Evolutionary conservation across 1,140 invertebrate genomes (phyloP), one percentile per base, ranked within the genome.

Genomic region (Babylonia areolata): DNA sequence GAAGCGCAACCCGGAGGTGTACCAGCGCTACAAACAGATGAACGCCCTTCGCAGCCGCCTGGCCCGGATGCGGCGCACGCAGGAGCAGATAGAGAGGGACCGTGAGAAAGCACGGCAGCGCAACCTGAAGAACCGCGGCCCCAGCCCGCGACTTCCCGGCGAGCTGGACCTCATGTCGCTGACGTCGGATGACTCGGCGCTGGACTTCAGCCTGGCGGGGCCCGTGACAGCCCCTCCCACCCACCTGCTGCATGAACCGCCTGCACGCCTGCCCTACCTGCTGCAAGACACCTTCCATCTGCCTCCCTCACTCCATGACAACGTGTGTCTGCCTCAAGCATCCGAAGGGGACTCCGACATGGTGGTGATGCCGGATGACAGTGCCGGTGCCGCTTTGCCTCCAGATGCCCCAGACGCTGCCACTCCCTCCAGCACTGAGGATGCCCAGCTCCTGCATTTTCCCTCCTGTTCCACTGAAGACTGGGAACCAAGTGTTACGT

Each of bases 11-110:
- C 82, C 82, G 1, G 82, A 84, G 39, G 82, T 84, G 35, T 84
- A 84, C 39, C 82, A 84, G 82, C 82, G 82, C 37, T 84, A 84
- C 82, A 84, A 84, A 51, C 82, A 84, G 82, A 84, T 84, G 82
- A 84, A 84, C 40, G 82, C 82, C 28, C 37, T 84, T 54, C 64
- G 82, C 64, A 84, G 82, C 46, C 82, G 82, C 82, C 82, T 84
- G 35, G 82, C 82, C 0, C 82, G 82, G 39, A 71, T 84, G 82
- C 58, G 82, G 5, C 82, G 82, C 64, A 73, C 82, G 15, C 82
- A 84, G 40, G 82, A 84, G 39, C 82, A 84, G 39, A 64, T 84
- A 12, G 39, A 73, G 82, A 73, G 40, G 39, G 82, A 84, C 40
- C 35, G 81, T 37, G 64, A 75, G 69, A 84, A 75, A 39, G 82